Base-by-base conservation (phyloP, 2,113 vertebrate species). In the Laterallus jamaicensis region DNA sequence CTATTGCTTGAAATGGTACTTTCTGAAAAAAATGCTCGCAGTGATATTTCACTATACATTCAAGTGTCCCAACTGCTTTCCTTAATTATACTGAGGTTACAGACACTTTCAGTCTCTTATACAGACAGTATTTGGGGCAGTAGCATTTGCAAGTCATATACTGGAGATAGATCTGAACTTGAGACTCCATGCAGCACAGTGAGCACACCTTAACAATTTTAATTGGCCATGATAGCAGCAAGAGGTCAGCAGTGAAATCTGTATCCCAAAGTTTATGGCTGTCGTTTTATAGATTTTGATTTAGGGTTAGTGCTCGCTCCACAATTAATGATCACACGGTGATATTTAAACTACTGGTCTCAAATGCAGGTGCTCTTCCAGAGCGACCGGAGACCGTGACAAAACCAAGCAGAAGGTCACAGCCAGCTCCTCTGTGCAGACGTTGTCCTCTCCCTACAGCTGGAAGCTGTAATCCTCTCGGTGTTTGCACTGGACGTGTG, bases 281-380 rank as follows among this genome's bases (percentile, higher is more conserved):
- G 88, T 82, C 86, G 67, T 76, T 96, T 78, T 73, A 94, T 42
- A 92, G 86, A 95, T 93, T 95, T 92, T 87, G 83, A 79, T 94
- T 93, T 91, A 93, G 70, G 81, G 67, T 54, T 84, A 87, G 77
- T 0, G 1, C 66, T 85, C 2, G 3, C 81, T 69, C 21, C 54
- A 47, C 86, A 91, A 88, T 88, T 89, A 89, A 85, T 59, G 83
- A 82, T 76, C 88, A 92, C 73, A 69, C 35, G 22, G 74, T 95
- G 94, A 82, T 82, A 94, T 95, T 95, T 91, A 94, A 93, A 87
- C 67, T 77, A 12, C 62, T 12, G 28, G 49, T 92, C 83, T 76
- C 77, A 82, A 77, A 79, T 2, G 49, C 54, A 89, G 50, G 49
- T 2, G 3, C 37, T 89, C 54, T 79, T 89, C 82, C 70, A 31